phyloP scores from a whole-genome alignment of 2,797 vertebrate species.

The Leptoclinus maculatus region DNA sequence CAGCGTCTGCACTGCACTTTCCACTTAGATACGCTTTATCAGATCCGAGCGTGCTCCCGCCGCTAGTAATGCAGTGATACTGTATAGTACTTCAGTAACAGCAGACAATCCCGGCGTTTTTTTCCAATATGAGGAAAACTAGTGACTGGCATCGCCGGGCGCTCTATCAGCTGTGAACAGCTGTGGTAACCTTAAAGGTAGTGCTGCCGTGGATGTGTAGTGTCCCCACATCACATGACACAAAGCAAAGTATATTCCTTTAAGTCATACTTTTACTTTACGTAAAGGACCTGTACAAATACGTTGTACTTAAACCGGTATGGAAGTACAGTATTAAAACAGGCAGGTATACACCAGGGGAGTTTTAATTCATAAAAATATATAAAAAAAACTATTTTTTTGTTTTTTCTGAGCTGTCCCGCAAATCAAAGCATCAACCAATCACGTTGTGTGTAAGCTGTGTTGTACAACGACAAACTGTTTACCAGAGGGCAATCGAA shows the following conservation, averaged over 20 bases:
- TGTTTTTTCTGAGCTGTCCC: too few relatives aligned
- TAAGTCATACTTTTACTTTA: not conserved
- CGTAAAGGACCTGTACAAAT: not conserved
- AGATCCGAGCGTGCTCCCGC: conserved; percentile 32
- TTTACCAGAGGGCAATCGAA: too few relatives aligned
- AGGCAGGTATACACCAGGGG: too few relatives aligned
- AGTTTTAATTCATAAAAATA: too few relatives aligned
- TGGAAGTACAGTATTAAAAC: not conserved
- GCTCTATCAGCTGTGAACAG: conserved; percentile 20
- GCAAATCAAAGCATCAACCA: too few relatives aligned
- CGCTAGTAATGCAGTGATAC: conserved; percentile 28
- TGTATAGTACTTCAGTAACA: conserved; percentile 14
- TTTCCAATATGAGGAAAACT: conserved; percentile 22
- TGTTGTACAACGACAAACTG: too few relatives aligned
- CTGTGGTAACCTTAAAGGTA: not conserved
- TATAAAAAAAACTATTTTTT: too few relatives aligned
- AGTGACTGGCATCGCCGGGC: not conserved
- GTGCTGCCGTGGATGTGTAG: not conserved
- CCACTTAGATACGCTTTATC: conserved; percentile 48
- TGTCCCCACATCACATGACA: not conserved
- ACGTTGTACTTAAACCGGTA: not conserved
- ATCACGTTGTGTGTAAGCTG: too few relatives aligned
- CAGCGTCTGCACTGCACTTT: conserved; percentile 43
- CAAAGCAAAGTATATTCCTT: not conserved
- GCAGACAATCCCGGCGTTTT: conserved; percentile 27